phyloP scores from a whole-genome alignment of 2,888 invertebrate genomes.

The Sycophila texana region DNA sequence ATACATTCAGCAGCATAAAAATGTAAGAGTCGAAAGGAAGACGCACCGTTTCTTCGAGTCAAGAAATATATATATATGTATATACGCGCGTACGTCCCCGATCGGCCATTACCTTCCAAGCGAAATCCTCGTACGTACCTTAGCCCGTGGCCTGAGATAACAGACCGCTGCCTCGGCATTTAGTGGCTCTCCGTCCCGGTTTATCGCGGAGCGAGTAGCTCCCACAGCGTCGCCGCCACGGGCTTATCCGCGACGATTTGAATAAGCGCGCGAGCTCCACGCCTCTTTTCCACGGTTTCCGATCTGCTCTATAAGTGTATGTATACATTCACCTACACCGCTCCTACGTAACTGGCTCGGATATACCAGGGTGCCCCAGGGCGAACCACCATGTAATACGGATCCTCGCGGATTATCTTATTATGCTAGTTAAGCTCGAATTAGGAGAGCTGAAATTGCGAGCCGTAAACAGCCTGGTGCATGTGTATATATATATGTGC shows the following conservation, averaged over 20 bases:
- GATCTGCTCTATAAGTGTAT: not conserved
- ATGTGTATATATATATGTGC: no score
- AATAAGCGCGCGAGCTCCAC: conserved; percentile 7
- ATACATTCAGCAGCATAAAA: no score
- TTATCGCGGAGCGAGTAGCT: conserved; percentile 3
- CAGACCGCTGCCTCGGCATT: not conserved
- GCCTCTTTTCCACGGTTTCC: conserved; percentile 9
- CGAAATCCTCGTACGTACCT: not conserved
- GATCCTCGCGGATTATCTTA: not conserved
- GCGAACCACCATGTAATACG: not conserved
- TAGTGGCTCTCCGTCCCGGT: not conserved
- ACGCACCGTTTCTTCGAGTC: no score
- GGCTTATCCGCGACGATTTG: conserved; percentile 3
- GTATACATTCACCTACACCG: not conserved
- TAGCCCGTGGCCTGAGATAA: not conserved
- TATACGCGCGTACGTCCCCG: no score
- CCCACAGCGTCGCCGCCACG: not conserved
- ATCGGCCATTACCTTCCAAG: not conserved
- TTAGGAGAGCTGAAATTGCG: not conserved
- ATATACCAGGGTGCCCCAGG: not conserved
- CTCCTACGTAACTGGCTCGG: not conserved
- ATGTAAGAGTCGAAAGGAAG: no score
- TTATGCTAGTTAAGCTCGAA: conserved; percentile 1
- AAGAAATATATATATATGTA: no score
- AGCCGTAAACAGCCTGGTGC: not conserved